phyloP scores from a whole-genome alignment of 2,797 vertebrate species.

The Pipistrellus pygmaeus region DNA sequence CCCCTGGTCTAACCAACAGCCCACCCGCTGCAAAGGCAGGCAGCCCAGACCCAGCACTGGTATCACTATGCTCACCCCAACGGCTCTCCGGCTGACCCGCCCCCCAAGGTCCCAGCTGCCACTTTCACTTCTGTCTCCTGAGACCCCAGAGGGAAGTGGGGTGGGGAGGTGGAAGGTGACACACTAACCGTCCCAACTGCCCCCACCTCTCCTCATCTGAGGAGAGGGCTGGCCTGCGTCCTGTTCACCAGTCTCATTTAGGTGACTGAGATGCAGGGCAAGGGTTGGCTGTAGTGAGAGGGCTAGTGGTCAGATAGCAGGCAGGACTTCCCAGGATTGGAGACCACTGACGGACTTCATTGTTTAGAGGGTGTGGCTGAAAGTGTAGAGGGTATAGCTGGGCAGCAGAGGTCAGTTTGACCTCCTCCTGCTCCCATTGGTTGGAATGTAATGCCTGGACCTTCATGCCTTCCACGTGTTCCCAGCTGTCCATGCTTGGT shows the following conservation, averaged over 20 bases:
- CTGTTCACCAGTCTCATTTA: background rate
- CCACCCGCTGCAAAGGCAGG: background rate
- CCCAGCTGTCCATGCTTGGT: background rate
- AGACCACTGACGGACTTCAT: background rate
- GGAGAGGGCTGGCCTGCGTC: background rate
- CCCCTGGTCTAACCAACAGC: slow-evolving; percentile 14
- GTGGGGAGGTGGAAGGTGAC: slow-evolving; percentile 79
- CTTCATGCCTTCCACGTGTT: background rate
- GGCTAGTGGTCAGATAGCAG: background rate
- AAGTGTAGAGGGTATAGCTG: background rate
- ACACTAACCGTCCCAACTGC: slow-evolving; percentile 79
- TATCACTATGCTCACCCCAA: background rate
- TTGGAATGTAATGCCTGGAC: background rate
- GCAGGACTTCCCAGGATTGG: slow-evolving; percentile 12
- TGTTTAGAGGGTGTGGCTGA: background rate
- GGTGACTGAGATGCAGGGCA: background rate
- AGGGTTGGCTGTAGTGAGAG: background rate
- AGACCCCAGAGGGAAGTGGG: slow-evolving; percentile 88
- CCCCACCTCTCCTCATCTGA: slow-evolving; percentile 64
- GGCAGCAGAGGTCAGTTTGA: background rate
- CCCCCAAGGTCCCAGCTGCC: slow-evolving; percentile 86
- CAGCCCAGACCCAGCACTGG: background rate
- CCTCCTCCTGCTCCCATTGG: background rate
- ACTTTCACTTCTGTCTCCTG: slow-evolving; percentile 90
- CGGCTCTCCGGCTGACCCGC: slow-evolving; percentile 43